Evolutionary conservation across 1,140 invertebrate genomes (phyloP).

Genomic region (Bombus superbus): DNA sequence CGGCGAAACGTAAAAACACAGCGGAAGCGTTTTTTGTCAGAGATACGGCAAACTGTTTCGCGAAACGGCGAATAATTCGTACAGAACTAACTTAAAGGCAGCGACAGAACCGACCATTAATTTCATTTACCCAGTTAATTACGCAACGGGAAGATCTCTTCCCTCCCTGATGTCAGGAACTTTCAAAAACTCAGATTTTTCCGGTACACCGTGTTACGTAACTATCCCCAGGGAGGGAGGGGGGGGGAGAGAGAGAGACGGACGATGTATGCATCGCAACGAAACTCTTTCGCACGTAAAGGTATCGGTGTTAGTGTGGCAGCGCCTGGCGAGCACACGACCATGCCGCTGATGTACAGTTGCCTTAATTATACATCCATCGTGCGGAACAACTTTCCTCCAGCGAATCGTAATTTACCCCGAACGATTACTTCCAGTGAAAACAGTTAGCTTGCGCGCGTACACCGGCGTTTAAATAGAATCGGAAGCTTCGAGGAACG

Average conservation of each 20-base stretch:
- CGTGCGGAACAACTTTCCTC: constrained; percentile 65
- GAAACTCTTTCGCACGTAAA: constrained; percentile 18
- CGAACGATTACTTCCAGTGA: constrained; percentile 58
- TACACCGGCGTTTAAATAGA: constrained; percentile 41
- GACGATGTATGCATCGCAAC: background rate
- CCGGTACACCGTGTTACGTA: background rate
- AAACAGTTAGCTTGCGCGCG: constrained; percentile 58
- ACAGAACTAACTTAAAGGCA: background rate
- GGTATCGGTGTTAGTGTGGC: constrained; percentile 18
- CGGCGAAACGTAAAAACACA: too few relatives aligned
- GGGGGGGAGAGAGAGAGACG: too few relatives aligned
- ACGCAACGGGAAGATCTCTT: background rate
- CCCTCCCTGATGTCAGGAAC: background rate
- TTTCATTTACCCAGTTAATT: background rate
- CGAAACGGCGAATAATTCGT: background rate
- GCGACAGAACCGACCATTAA: background rate
- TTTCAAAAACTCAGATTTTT: background rate
- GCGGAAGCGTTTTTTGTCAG: background rate
- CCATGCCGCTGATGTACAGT: constrained; percentile 25
- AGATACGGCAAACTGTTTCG: background rate
- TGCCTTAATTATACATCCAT: constrained; percentile 62
- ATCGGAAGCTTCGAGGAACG: constrained; percentile 20
- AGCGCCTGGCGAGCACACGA: background rate
- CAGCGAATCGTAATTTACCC: constrained; percentile 63
- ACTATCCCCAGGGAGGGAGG: background rate